Conservation (phyloP, 37 sponge, comb jelly and placozoan species). For the Aplysina aerophoba region DNA sequence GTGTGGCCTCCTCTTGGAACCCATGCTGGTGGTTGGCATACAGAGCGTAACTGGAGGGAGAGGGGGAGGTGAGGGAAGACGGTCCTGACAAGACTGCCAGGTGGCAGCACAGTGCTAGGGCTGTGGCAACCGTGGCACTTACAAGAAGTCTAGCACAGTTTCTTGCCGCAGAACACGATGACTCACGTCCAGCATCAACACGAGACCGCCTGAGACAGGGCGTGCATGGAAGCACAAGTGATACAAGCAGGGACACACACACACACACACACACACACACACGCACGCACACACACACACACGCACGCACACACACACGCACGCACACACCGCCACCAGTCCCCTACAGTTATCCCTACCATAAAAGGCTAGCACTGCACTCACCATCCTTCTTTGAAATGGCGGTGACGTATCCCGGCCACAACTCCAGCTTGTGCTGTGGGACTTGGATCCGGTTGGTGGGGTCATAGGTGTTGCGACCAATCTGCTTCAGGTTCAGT, state of each 20-base stretch:
- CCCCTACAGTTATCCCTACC: no score
- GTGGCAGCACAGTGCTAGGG: not conserved
- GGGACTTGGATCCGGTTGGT: slow-evolving; percentile 76
- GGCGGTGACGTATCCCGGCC: slow-evolving; percentile 91
- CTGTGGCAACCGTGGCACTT: not conserved
- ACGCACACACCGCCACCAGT: no score
- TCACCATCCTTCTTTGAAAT: slow-evolving; percentile 80
- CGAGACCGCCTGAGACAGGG: slow-evolving; percentile 38
- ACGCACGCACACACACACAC: no score
- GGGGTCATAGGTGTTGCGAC: slow-evolving; percentile 86
- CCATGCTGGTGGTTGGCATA: slow-evolving; percentile 38
- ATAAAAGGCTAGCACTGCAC: not conserved
- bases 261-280: no score
- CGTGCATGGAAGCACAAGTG: not conserved
- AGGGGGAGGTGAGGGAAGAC: not conserved
- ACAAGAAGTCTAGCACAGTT: slow-evolving; percentile 84
- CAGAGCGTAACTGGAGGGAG: slow-evolving; percentile 63
- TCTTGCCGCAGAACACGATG: slow-evolving; percentile 86
- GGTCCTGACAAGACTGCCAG: not conserved
- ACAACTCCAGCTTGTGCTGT: slow-evolving; percentile 96
- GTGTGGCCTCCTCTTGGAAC: slow-evolving; percentile 80
- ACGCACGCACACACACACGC: no score
- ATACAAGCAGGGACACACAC: not conserved
- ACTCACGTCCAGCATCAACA: slow-evolving; percentile 82
- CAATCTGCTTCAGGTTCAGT: slow-evolving; percentile 74